phyloP scores from a whole-genome alignment of 2,797 vertebrate species.

The Chaunax sp. region DNA sequence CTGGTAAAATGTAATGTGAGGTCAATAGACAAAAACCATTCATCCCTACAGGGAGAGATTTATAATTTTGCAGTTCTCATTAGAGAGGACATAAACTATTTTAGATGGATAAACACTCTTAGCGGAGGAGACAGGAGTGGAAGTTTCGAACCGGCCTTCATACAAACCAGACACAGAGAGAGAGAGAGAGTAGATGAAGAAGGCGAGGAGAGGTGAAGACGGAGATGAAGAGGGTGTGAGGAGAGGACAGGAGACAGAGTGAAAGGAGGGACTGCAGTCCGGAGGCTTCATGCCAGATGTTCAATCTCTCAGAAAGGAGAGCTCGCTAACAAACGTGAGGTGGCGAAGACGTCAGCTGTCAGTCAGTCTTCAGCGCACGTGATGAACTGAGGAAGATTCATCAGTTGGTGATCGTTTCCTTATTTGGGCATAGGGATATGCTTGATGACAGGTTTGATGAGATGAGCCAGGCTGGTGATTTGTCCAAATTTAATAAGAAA shows the following conservation, averaged over 20 bases:
- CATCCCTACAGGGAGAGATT: slow-evolving; percentile 11
- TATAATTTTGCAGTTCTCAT: slow-evolving; percentile 33
- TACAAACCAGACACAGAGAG: slow-evolving; percentile 15
- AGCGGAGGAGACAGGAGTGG: slow-evolving; percentile 21
- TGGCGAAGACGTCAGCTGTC: slow-evolving; percentile 30
- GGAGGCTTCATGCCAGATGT: slow-evolving; percentile 42
- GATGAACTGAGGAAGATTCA: not conserved
- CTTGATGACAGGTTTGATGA: slow-evolving; percentile 3
- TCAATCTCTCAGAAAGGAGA: slow-evolving; percentile 23
- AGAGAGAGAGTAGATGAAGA: slow-evolving; percentile 22
- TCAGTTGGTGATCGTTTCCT: slow-evolving; percentile 15
- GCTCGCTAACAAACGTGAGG: slow-evolving; percentile 7
- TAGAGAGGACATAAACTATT: slow-evolving; percentile 36
- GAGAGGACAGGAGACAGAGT: not conserved
- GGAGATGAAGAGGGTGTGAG: slow-evolving; percentile 33
- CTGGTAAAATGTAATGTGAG: slow-evolving; percentile 10
- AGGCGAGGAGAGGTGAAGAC: slow-evolving; percentile 28
- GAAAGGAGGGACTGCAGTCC: not conserved
- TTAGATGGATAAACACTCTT: slow-evolving; percentile 40
- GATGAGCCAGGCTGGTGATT: slow-evolving; percentile 2
- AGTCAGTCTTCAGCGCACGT: slow-evolving; percentile 8
- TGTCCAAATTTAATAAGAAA: slow-evolving; percentile 44
- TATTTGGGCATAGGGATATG: not conserved
- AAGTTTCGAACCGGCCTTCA: slow-evolving; percentile 3
- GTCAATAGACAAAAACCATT: slow-evolving; percentile 6